Base-by-base conservation (phyloP, 2,888 invertebrate genomes). In the Drosophila vallismaia region DNA sequence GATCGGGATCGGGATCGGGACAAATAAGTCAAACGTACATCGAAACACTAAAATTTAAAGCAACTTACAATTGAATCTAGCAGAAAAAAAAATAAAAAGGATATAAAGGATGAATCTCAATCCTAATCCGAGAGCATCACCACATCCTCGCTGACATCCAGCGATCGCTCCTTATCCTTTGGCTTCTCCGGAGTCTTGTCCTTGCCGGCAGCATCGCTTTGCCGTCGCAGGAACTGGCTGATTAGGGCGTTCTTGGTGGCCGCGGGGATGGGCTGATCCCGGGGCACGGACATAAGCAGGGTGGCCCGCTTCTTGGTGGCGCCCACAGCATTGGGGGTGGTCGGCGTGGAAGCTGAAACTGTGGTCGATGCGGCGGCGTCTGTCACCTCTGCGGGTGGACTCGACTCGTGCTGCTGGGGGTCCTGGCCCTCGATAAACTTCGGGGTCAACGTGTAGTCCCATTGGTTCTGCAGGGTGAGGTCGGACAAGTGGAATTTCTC, bases 401-500 rank as follows among this genome's bases (percentile, higher is more conserved):
- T 29, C 7, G 8, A 42, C 38, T 74, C 63, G 12, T 51, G 58
- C 50, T 54, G 38, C 45, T 64, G 72, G 19, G 73, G 44, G 6
- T 62, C 59, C 19, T 54, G 55, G 1, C 51, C 59, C 4, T 76
- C 76, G 33, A 57, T 70, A 14, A 66, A 69, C 42, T 84, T 90
- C 2, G 92, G 91, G 12, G 82, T 88, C 14, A 92, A 77, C 8
- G 78, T 91, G 72, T 94, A 94, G 3, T 90, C 89, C 94, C 94
- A 95, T 3, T 90, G 86, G 82, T 94, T 86, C 0, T 93, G 93
- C 14, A 94, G 63, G 0, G 91, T 84, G 0, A 94, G 82, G 40
- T 93, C 92, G 0, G 91, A 83, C 19, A 93, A 85, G 5, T 92
- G 89, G 89, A 94, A 94, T 78, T 94, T 92, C 36, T 93, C 91